A percentile compares a stretch with the other conserved stretches of the same genome.
Evolutionary conservation across 2,888 invertebrate species (phyloP).

Genomic region (Protophormia terraenovae): DNA sequence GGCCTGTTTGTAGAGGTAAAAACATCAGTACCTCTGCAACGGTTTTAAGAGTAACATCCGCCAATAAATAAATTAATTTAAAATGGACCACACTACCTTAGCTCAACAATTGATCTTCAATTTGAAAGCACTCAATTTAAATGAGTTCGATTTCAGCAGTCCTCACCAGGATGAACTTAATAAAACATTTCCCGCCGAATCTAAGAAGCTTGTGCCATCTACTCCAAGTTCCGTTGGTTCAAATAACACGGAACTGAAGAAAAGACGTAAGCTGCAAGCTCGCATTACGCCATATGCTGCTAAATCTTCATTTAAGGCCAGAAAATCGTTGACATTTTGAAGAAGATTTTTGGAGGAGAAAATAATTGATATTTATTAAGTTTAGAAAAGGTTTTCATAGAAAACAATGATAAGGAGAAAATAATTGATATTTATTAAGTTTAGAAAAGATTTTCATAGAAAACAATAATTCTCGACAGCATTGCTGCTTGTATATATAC

Average conservation of each 20-base stretch:
- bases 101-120: conserved; percentile 21
- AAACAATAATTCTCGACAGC: no score
- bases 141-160: neutral
- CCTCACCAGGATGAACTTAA: neutral
- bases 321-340: conserved; percentile 49
- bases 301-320: conserved; percentile 23
- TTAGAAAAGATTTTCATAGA: conserved; percentile 4
- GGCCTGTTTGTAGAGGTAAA: neutral
- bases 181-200: conserved; percentile 18
- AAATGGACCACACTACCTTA: conserved; percentile 28
- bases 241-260: conserved; percentile 2
- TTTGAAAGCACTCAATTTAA: conserved; percentile 1
- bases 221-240: neutral
- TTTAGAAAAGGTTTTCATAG: neutral
- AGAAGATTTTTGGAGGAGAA: neutral
- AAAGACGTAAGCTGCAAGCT: conserved; percentile 1
- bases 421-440: neutral
- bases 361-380: neutral
- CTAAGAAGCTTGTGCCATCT: neutral
- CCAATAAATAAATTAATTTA: neutral
- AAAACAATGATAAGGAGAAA: neutral
- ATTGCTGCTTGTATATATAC: neutral
- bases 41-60: conserved; percentile 14
- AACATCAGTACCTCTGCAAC: neutral
- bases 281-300: conserved; percentile 20